Evolutionary conservation across 2,888 invertebrate genomes (phyloP), one percentile per base, ranked within the genome.

Genomic region (Amphiduros pacificus): DNA sequence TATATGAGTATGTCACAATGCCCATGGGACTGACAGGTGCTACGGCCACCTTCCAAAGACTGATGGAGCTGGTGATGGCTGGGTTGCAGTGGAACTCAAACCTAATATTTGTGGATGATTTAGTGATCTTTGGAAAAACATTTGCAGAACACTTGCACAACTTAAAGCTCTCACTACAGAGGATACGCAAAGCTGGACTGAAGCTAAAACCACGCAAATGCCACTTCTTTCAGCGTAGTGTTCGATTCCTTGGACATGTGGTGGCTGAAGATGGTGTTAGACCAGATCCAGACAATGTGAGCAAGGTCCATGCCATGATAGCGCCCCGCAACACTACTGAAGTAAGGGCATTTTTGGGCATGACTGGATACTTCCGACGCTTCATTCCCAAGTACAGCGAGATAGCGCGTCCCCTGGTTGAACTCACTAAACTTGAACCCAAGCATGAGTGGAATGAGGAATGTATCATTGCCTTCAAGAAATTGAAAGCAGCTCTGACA

Each of bases 11-110:
- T 32, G 50, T 20, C 2, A 14, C 28, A 14, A 63, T 67, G 60
- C 61, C 64, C 6, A 63, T 69, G 36, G 67, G 67, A 1, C 28
- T 67, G 14, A 14, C 24, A 1, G 65, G 61, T 54, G 66, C 64
- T 4, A 67, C 64, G 6, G 55, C 55, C 2, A 29, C 24, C 1
- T 67, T 68, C 48, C 63, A 61, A 55, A 22, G 61, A 2, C 28
- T 55, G 1, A 67, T 68, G 67, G 48, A 63, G 2, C 27, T 31
- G 17, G 49, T 62, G 3, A n/a, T 64, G 20, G 17, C 5, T 32
- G 58, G 36, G 27, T 11, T 49, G 1, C 22, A 62, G 2, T 57
- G 59, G 1, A 56, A 26, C n/a, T 49, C 36, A 5, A n/a, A n/a
- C 14, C n/a, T 64, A 31, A 55, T 60, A 1, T 66, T 67, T 44